These are phyloP conservation scores for Lytechinus pictus DNA, from an alignment of 35 echinoderm and acorn worm genomes.

Conservation along the genomic window DNA sequence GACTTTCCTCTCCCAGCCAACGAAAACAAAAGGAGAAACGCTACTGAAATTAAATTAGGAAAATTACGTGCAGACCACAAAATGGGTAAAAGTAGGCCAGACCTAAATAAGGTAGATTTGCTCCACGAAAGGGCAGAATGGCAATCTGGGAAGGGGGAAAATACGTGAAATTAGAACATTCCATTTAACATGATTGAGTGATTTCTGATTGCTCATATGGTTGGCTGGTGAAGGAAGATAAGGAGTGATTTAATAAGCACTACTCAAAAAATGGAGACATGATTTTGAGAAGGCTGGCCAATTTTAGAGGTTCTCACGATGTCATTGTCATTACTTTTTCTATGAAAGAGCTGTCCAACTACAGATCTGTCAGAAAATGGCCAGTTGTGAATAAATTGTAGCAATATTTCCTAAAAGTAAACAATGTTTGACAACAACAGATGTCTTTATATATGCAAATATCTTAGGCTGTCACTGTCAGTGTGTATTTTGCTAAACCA, in stretches of 20 bases:
- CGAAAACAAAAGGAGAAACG: slow-evolving; percentile 22
- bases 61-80: slow-evolving; percentile 42
- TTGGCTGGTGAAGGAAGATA: slow-evolving; percentile 28
- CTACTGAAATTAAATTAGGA: slow-evolving; percentile 30
- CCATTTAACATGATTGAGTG: slow-evolving; percentile 38
- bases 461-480: too few species aligned
- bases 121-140: slow-evolving; percentile 13
- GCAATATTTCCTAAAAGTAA: not conserved
- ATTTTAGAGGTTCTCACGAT: not conserved
- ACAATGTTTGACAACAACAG: not conserved
- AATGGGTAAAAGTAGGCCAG: slow-evolving; percentile 42
- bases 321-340: not conserved
- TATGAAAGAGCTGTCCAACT: not conserved
- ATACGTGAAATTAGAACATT: slow-evolving; percentile 48
- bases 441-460: too few species aligned
- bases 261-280: slow-evolving; percentile 7
- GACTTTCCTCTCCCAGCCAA: not conserved
- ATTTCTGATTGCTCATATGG: slow-evolving; percentile 21
- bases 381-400: not conserved
- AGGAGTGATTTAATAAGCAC: not conserved
- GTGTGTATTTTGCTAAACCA: too few species aligned
- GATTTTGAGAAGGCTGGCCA: slow-evolving; percentile 16
- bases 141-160: not conserved
- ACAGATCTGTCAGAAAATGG: not conserved
- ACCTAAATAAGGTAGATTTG: slow-evolving; percentile 28